Percentiles rank a stretch among this genome's conserved stretches.
phyloP scores from a whole-genome alignment of 2,888 invertebrate species.

The Junonia oenone region DNA sequence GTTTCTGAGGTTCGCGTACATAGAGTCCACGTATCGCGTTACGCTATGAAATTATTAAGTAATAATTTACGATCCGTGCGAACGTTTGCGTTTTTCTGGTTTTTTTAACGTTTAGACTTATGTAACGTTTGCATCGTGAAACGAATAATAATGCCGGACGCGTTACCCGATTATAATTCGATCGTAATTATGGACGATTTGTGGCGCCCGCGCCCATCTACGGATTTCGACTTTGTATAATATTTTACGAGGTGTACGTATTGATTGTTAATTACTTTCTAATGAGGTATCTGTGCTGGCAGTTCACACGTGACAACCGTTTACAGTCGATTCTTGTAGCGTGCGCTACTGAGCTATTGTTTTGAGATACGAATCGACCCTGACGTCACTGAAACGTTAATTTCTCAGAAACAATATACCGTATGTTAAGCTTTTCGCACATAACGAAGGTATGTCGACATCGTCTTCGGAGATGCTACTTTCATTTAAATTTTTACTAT shows the following conservation, averaged over 20 bases:
- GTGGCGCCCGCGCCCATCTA: constrained; percentile 38
- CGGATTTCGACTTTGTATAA: constrained; percentile 41
- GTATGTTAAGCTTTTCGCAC: constrained; percentile 21
- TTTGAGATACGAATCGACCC: constrained; percentile 56
- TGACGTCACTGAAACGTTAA: constrained; percentile 62
- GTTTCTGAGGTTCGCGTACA: constrained; percentile 48
- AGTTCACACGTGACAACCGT: constrained; percentile 64
- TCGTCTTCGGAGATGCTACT: constrained; percentile 56
- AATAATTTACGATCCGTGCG: constrained; percentile 58
- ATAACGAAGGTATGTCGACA: constrained; percentile 34
- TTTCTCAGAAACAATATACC: constrained; percentile 47
- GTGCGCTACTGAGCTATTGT: constrained; percentile 66
- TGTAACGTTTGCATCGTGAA: constrained; percentile 48
- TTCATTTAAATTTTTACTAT: constrained; percentile 61
- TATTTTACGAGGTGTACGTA: constrained; percentile 43
- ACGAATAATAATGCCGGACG: constrained; percentile 53
- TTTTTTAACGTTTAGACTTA: constrained; percentile 49
- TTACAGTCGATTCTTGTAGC: constrained; percentile 41
- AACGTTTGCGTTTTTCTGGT: constrained; percentile 58
- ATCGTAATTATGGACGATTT: constrained; percentile 51
- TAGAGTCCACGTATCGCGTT: constrained; percentile 50
- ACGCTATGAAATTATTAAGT: constrained; percentile 41
- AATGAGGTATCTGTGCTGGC: constrained; percentile 45
- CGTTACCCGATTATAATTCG: constrained; percentile 59
- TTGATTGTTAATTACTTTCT: constrained; percentile 65